Evolutionary conservation across 2,797 vertebrate genomes (phyloP), one percentile per base, ranked within the genome.

Genomic region (Pogoniulus pusillus): DNA sequence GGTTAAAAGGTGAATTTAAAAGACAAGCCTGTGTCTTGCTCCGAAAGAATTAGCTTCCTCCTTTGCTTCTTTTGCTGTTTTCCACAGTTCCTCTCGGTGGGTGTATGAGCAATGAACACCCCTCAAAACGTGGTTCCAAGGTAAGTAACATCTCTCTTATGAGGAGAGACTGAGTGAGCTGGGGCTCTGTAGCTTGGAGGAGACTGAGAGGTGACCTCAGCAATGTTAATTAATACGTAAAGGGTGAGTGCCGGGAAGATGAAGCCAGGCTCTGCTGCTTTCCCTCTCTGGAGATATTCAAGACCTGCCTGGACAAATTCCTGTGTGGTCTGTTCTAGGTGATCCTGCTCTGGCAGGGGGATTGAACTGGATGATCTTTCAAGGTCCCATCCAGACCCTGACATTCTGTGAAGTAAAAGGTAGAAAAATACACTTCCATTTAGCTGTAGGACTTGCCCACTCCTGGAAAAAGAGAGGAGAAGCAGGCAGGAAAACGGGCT

Each of bases 61-160:
- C 23, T 71, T 54, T 68, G 51, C 41, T 63, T 76, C 41, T 59
- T 79, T 80, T 49, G 4, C 9, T 71, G 34, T 16, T 80, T 71
- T 60, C 65, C 12, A n/a, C 26, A 20, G 32, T 75, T 87, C 51
- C 45, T 51, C 64, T 30, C 59, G 4, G 1, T 35, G 41, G 26
- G 27, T 3, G 1, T 16, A 37, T 12, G 7, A 84, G 19, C 43
- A 80, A 68, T 2, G 4, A 76, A 57, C 16, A 7, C 10, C 53
- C 20, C 19, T 6, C 6, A 69, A 14, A 9, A 13, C 0, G 0
- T 17, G 37, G 37, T 34, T 71, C 14, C 15, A 20, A 60, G 14
- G 13, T 24, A 82, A 15, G 14, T 41, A 41, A 41, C 39, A 41
- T 41, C 39, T 41, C 39, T 41, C 7, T 41, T 41, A 13, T 16